These are phyloP conservation scores for Euproctis similis DNA, from an alignment of 2,888 invertebrate genomes.

Conservation along the genomic window DNA sequence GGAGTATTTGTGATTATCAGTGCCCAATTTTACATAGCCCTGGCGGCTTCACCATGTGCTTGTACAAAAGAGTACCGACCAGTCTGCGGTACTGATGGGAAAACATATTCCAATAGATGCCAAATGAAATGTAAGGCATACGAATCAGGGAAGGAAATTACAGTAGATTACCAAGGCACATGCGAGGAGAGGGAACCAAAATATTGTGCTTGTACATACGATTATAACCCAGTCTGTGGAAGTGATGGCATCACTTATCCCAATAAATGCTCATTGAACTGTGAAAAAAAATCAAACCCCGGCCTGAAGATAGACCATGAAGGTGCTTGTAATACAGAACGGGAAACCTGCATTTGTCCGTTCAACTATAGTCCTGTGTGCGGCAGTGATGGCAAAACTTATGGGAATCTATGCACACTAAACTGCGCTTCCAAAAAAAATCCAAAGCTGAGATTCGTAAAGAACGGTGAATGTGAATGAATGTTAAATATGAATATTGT, in stretches of 20 bases:
- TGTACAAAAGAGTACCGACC: conserved; percentile 1
- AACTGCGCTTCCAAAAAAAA: not conserved
- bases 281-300: not conserved
- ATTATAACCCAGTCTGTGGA: conserved; percentile 2
- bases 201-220: not conserved
- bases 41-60: not conserved
- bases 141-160: not conserved
- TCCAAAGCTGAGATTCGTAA: not conserved
- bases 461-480: not conserved
- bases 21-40: not conserved
- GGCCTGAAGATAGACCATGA: not conserved
- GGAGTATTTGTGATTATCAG: conserved; percentile 1
- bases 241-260: conserved; percentile 5
- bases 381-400: conserved; percentile 1
- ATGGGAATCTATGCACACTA: not conserved
- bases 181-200: not conserved
- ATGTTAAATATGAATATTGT: no score
- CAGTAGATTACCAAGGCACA: not conserved
- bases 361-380: no score
- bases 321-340: conserved; percentile 1
- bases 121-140: not conserved
- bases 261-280: conserved; percentile 3
- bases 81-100: conserved; percentile 4
- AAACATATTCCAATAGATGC: conserved; percentile 3
- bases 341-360: no score